phyloP scores from a whole-genome alignment of 2,797 vertebrate species.

The Otus scops region DNA sequence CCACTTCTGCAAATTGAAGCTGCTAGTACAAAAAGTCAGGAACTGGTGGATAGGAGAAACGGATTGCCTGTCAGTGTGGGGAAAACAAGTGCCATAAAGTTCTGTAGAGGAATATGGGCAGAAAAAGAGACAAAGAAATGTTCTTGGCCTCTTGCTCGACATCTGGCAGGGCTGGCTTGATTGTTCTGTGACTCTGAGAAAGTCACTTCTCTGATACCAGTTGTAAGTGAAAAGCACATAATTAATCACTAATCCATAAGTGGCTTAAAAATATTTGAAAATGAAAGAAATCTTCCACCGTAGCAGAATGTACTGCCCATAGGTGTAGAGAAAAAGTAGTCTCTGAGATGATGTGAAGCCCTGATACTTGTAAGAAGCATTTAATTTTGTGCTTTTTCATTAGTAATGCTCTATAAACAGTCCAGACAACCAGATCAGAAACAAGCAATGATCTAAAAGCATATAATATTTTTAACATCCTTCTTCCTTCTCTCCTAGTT shows the following conservation, averaged over 20 bases:
- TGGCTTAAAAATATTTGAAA: background rate
- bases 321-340: background rate
- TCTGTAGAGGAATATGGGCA: background rate
- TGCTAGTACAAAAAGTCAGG: background rate
- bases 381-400: background rate
- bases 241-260: background rate
- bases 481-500: background rate
- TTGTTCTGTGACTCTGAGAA: background rate
- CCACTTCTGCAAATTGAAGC: background rate
- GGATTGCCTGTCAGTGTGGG: background rate
- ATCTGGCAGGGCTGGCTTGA: background rate
- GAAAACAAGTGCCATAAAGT: background rate
- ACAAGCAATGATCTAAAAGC: background rate
- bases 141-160: background rate
- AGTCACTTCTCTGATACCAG: background rate
- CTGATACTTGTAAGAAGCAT: background rate
- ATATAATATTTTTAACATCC: background rate
- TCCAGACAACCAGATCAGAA: background rate
- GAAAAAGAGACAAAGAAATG: background rate
- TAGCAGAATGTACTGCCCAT: background rate
- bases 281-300: background rate
- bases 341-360: background rate
- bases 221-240: background rate
- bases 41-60: background rate
- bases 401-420: background rate